Conservation (phyloP, 2,113 vertebrate genomes). For the Peromyscus leucopus region DNA sequence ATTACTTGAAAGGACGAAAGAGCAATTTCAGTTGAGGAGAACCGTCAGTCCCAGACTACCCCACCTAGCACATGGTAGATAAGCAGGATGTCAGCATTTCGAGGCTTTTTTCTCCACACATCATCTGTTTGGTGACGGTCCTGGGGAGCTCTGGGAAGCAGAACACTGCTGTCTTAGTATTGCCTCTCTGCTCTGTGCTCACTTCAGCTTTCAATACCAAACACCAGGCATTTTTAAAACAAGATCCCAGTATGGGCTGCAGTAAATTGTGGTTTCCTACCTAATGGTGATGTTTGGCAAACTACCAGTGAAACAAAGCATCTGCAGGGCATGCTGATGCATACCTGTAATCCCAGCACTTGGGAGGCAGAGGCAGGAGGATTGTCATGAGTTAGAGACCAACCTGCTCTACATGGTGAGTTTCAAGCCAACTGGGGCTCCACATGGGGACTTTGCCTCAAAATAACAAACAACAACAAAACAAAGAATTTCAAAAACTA, state of each 20-base stretch:
- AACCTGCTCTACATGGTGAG: neutral
- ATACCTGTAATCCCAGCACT: neutral
- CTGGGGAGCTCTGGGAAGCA: slow-evolving; percentile 59
- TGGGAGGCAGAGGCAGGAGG: neutral
- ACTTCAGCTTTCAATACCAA: neutral
- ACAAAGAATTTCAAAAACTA: neutral
- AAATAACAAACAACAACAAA: neutral
- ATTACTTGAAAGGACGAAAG: slow-evolving; percentile 70
- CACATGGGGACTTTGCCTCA: neutral
- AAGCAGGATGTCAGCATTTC: slow-evolving; percentile 34
- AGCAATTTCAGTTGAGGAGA: slow-evolving; percentile 73
- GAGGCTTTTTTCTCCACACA: slow-evolving; percentile 62
- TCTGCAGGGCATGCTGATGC: neutral
- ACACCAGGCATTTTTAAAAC: neutral
- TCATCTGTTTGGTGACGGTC: slow-evolving; percentile 22
- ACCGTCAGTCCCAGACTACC: slow-evolving; percentile 49
- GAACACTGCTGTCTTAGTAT: neutral
- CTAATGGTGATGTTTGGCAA: neutral
- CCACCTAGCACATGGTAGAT: neutral
- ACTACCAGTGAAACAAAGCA: slow-evolving; percentile 46
- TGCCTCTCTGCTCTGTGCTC: slow-evolving; percentile 43
- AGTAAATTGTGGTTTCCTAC: neutral
- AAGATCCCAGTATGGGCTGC: neutral
- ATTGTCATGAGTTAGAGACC: neutral
- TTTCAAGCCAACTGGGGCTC: neutral